Evolutionary conservation across 2,888 invertebrate genomes (phyloP), one percentile per base, ranked within the genome.

Genomic region (Drosophila monieri): DNA sequence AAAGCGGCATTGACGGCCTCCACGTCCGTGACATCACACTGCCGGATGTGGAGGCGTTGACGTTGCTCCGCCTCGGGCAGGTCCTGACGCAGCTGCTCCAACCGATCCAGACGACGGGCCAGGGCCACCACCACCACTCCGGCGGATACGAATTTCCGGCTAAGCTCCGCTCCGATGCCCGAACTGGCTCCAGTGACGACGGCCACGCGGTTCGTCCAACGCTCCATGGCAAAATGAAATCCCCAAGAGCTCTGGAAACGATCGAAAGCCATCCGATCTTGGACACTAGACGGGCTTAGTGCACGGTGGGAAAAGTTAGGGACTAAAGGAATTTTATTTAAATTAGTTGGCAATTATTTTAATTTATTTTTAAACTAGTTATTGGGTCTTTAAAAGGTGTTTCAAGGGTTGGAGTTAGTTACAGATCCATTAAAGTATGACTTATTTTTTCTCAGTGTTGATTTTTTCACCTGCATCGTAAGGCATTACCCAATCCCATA

Each of bases 101-200:
- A 32, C 0, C 69, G 76, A 0, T 93, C 92, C 3, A 91, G 76
- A 10, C 93, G 91, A 39, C 93, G 90, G 0, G 93, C 93, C 72
- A 93, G 87, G 0, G 92, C 93, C 3, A 93, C 91, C 0, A 94
- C 94, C 41, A 91, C 90, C 71, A 94, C 76, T 1, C 94, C 94
- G n/a, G 91, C 88, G 35, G 89, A 83, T 0, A 92, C 91, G 8
- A 93, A 86, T 41, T 90, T 88, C 15, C 84, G 79, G 8, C 88
- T 89, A n/a, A 92, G 90, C 2, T 90, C 92, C 1, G 92, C 92
- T 14, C 93, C 94, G 41, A 94, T 94, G 3, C 94, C 94, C 0
- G 92, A 91, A 84, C 94, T 94, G 10, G 93, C 94, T 1, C 94
- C 94, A 1, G 94, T 94, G 56, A 94, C 94, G 23, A 94, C 92